These are phyloP conservation scores for Hystrix brachyura DNA, from an alignment of 2,113 vertebrate genomes.

Conservation along the genomic window DNA sequence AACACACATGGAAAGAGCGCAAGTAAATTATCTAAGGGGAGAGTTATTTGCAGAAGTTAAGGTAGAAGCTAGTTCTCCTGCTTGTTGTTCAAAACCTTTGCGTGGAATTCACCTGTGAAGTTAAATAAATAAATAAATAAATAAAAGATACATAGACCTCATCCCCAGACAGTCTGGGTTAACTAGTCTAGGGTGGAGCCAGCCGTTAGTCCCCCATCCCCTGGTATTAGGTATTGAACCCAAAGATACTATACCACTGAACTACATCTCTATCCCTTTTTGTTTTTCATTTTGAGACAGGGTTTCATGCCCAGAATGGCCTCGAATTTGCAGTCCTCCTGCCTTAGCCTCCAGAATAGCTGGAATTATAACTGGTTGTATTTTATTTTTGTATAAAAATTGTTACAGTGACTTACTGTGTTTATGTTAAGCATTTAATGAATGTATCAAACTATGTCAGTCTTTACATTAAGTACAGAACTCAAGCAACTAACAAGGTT, in stretches of 20 bases:
- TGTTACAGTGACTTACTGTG: background rate
- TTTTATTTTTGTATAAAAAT: background rate
- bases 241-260: background rate
- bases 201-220: background rate
- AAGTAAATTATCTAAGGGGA: background rate
- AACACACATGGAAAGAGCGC: background rate
- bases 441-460: background rate
- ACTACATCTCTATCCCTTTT: background rate
- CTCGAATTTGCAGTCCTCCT: background rate
- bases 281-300: background rate
- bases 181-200: background rate
- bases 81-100: background rate
- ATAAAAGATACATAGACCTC: background rate
- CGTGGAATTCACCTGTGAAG: background rate
- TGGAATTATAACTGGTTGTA: background rate
- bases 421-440: conserved; percentile 8
- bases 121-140: background rate
- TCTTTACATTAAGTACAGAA: background rate
- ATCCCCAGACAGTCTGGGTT: background rate
- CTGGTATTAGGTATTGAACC: background rate
- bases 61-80: background rate
- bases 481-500: conserved; percentile 46
- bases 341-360: background rate
- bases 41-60: background rate
- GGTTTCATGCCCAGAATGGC: background rate